Evolutionary conservation across 2,113 vertebrate genomes (phyloP), one percentile per base, ranked within the genome.

Genomic region (Callithrix jacchus): DNA sequence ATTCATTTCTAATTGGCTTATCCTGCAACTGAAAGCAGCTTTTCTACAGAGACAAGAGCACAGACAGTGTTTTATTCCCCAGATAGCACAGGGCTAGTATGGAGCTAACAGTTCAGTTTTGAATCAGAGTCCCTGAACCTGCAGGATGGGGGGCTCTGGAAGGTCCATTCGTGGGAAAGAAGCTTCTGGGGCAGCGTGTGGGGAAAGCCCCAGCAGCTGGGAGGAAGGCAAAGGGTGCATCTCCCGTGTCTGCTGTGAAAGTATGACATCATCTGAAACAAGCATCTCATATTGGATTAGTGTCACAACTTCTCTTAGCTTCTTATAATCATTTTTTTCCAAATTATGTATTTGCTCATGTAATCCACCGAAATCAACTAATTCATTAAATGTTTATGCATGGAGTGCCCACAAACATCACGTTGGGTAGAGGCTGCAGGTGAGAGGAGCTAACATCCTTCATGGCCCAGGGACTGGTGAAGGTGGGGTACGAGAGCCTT

Each of bases 1-100:
- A 84, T 73, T 66, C 49, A 95, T 81, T 92, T 68, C 52, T n/a
- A 89, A 95, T 21, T 54, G 79, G 68, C 42, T 80, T 79, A 80
- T 27, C 25, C n/a, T 81, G 5, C 8, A 93, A 93, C 37, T 73
- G 40, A 91, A 87, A 80, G 27, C 30, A 79, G 56, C 84, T 91
- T 64, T 90, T 87, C n/a, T 58, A 21, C 0, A 76, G 73, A 61
- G 87, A 87, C 27, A 80, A 16, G 40, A 74, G 49, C 40, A 21
- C 56, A 83, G n/a, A 71, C 2, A 25, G 49, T 30, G 11, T 49
- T 85, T 71, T 79, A 61, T 5, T 49, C 27, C 40, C 27, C 47
- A 42, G 80, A 45, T 2, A 49, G 42, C 3, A 18, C 20, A 47
- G 66, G 13, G 30, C 21, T 35, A 35, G 30, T 45, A 18, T 2